A percentile compares a stretch with the other conserved stretches of the same genome.
Conservation (phyloP, 2,113 vertebrate species). For the Azemiops feae region DNA sequence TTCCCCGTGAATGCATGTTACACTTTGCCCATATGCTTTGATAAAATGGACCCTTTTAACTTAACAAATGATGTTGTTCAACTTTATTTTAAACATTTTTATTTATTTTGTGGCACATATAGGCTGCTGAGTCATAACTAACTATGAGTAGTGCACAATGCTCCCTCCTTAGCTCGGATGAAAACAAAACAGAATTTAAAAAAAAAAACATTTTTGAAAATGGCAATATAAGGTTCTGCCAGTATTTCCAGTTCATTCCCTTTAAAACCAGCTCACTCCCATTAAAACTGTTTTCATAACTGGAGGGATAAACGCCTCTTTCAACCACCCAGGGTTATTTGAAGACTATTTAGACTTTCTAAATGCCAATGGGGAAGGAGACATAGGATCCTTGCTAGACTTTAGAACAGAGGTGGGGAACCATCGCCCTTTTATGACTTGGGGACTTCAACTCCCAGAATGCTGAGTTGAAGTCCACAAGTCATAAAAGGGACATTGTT, state of each 20-base stretch:
- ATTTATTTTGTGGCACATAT: background rate
- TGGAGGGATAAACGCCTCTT: background rate
- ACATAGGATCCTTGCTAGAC: no score
- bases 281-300: background rate
- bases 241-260: background rate
- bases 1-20: background rate
- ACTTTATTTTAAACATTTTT: background rate
- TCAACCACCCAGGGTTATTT: background rate
- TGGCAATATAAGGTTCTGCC: background rate
- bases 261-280: background rate
- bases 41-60: slow-evolving; percentile 8
- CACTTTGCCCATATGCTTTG: slow-evolving; percentile 12
- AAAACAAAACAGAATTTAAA: background rate
- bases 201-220: background rate
- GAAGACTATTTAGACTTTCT: background rate
- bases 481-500: no score
- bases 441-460: no score
- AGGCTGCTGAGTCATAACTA: background rate
- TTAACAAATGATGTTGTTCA: slow-evolving; percentile 8
- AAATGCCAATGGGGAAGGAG: no score
- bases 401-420: no score
- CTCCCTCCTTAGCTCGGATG: background rate
- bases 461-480: no score
- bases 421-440: no score
- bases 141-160: background rate